Conservation (phyloP, 2,113 vertebrate genomes). For the Motacilla alba region DNA sequence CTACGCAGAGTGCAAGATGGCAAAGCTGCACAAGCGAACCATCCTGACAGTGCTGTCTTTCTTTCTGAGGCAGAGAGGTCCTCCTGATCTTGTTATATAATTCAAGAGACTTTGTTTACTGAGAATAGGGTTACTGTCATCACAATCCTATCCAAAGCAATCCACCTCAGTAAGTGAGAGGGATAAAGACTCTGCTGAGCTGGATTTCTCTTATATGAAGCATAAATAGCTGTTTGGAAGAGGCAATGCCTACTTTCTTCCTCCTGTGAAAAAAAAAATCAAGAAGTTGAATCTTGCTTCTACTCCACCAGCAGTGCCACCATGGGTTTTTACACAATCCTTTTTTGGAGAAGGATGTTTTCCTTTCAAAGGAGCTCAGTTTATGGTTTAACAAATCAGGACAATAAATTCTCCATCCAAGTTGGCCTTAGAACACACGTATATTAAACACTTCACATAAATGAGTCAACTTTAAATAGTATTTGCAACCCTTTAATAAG, state of each 20-base stretch:
- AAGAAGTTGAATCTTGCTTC: not conserved
- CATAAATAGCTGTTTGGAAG: conserved; percentile 47
- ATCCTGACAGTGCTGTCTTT: conserved; percentile 33
- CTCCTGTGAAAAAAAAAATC: not conserved
- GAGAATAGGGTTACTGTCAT: conserved; percentile 77
- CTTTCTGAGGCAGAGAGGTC: conserved; percentile 38
- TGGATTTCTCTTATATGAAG: conserved; percentile 21
- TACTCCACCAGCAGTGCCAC: not conserved
- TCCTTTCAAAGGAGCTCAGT: not conserved
- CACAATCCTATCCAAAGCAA: conserved; percentile 73
- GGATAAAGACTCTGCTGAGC: conserved; percentile 64
- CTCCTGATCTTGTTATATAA: conserved; percentile 76
- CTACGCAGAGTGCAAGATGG: not conserved
- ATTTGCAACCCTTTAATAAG: not conserved
- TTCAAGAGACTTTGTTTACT: conserved; percentile 76
- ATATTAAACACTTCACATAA: not conserved
- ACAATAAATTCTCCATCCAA: not conserved
- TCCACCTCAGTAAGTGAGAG: conserved; percentile 70
- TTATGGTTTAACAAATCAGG: not conserved
- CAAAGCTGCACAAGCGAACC: conserved; percentile 36
- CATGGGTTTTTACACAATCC: not conserved
- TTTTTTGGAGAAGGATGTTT: not conserved
- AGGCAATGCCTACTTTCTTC: not conserved
- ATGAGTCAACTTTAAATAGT: not conserved
- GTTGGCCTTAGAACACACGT: not conserved